These are phyloP conservation scores for Emmelina monodactyla DNA, from an alignment of 2,888 invertebrate genomes.

Conservation along the genomic window DNA sequence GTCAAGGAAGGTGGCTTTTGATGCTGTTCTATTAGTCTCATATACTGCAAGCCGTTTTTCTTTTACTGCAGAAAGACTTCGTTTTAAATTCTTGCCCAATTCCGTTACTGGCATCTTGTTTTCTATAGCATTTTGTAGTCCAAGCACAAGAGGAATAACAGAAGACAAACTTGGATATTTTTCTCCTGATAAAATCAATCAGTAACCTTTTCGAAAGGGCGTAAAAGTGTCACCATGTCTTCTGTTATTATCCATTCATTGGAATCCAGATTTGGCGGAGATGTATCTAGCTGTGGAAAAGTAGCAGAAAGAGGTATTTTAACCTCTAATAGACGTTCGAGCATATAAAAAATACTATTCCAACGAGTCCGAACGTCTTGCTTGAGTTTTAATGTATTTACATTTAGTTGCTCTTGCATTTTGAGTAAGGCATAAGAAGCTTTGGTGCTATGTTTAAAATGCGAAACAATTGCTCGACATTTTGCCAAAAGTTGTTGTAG, in stretches of 20 bases:
- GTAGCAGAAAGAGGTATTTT: constrained; percentile 16
- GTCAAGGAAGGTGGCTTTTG: constrained; percentile 17
- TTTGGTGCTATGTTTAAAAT: constrained; percentile 19
- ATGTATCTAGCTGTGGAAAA: constrained; percentile 9
- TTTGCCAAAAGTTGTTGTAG: constrained; percentile 13
- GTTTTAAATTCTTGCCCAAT: constrained; percentile 13
- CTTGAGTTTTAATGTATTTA: constrained; percentile 18
- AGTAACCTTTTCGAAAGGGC: constrained; percentile 17
- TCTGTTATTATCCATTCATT: constrained; percentile 17
- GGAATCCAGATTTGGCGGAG: constrained; percentile 13
- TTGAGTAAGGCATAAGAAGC: constrained; percentile 14
- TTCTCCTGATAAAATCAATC: constrained; percentile 18
- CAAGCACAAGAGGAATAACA: constrained; percentile 18
- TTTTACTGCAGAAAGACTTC: constrained; percentile 13
- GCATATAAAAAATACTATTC: constrained; percentile 19
- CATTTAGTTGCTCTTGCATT: constrained; percentile 17
- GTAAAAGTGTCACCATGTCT: constrained; percentile 15
- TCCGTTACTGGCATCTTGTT: constrained; percentile 13
- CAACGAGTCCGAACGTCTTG: constrained; percentile 21
- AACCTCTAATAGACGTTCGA: constrained; percentile 14
- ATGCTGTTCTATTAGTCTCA: constrained; percentile 16
- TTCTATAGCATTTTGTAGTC: constrained; percentile 15
- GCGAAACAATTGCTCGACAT: constrained; percentile 18
- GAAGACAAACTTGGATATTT: constrained; percentile 19
- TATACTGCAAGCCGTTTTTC: constrained; percentile 16